phyloP scores from a whole-genome alignment of 2,888 invertebrate species.

The Eulithis prunata region DNA sequence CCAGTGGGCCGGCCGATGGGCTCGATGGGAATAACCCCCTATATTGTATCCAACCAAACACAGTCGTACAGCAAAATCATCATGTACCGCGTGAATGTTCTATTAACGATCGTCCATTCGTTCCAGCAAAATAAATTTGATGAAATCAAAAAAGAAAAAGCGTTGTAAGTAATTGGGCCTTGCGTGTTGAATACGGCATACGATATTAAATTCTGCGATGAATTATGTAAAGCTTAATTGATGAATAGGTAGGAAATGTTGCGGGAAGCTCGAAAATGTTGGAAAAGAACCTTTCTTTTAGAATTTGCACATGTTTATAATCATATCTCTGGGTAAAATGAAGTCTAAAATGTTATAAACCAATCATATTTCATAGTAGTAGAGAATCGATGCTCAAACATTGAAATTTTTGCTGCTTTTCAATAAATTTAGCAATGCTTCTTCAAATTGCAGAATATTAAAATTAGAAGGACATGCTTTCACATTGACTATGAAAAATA shows the following conservation, averaged over 20 bases:
- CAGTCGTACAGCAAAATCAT: conserved; percentile 23
- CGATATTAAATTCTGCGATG: conserved; percentile 48
- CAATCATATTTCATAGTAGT: too few relatives aligned
- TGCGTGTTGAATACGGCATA: conserved; percentile 53
- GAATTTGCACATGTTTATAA: too few relatives aligned
- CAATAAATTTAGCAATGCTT: too few relatives aligned
- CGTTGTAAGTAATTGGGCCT: conserved; percentile 57
- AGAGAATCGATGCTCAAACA: too few relatives aligned
- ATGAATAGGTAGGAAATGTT: conserved; percentile 28
- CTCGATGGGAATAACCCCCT: too few relatives aligned
- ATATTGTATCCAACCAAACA: conserved; percentile 3
- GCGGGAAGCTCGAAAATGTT: conserved; percentile 6
- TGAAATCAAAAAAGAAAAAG: conserved; percentile 68
- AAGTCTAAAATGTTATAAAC: too few relatives aligned
- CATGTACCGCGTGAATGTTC: conserved; percentile 61
- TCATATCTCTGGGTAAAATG: too few relatives aligned
- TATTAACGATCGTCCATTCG: conserved; percentile 67
- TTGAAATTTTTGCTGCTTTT: too few relatives aligned
- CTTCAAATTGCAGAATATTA: too few relatives aligned
- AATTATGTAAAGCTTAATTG: conserved; percentile 37
- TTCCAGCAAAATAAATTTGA: conserved; percentile 72
- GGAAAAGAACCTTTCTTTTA: neutral
- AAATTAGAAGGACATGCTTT: too few relatives aligned
- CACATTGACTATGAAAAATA: too few relatives aligned
- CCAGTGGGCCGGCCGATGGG: too few relatives aligned